These are phyloP conservation scores for Eulemur coronatus DNA, from an alignment of 2,797 vertebrate genomes.

Conservation along the genomic window DNA sequence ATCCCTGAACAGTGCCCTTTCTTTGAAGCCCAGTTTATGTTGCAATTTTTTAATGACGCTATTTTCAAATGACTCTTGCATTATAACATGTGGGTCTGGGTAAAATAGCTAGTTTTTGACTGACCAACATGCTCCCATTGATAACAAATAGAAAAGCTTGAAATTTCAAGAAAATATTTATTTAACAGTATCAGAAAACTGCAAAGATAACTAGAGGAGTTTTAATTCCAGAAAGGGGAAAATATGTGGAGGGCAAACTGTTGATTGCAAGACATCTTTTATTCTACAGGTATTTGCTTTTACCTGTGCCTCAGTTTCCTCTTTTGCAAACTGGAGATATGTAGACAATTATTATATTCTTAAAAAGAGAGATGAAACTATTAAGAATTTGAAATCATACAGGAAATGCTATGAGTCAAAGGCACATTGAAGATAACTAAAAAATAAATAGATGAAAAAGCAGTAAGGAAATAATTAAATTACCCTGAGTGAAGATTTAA, in stretches of 20 bases:
- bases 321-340: background rate
- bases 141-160: background rate
- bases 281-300: background rate
- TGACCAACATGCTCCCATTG: background rate
- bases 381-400: background rate
- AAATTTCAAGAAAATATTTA: background rate
- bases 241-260: background rate
- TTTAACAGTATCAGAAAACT: background rate
- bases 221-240: background rate
- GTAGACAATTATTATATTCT: background rate
- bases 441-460: background rate
- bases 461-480: background rate
- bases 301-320: background rate
- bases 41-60: background rate
- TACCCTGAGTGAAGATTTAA: background rate
- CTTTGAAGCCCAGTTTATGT: background rate
- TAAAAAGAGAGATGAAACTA: background rate
- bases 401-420: background rate
- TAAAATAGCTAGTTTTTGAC: background rate
- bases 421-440: background rate
- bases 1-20: background rate
- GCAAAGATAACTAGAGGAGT: background rate
- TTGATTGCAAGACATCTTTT: background rate
- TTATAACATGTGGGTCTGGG: background rate
- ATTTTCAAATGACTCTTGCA: background rate